Evolutionary conservation across 2,113 vertebrate species (phyloP), one percentile per base, ranked within the genome.

Genomic region (Etheostoma spectabile): DNA sequence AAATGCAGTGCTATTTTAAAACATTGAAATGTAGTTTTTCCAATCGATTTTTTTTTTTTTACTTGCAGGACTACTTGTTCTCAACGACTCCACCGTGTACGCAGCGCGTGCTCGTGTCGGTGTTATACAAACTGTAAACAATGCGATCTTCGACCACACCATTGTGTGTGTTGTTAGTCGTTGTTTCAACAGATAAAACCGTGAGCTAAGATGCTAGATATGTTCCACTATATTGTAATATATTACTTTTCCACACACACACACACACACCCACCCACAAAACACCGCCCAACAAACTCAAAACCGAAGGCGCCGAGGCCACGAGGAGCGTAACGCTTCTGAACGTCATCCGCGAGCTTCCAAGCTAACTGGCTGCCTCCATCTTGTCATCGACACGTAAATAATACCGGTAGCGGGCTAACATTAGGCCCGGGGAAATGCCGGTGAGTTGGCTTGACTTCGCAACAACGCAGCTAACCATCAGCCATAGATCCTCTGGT

Each of bases 341-440:
- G 79, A 82, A 86, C 93, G 93, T 94, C 93, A 93, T 90, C 85
- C 85, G 53, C 84, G 86, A 89, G 86, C 93, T 86, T 85, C 79
- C 86, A 82, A 92, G 92, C 92, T 93, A 91, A 93, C 93, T 93
- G 93, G 92, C 93, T 92, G 90, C 88, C 92, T 94, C 93, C 93
- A 94, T 94, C 92, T 94, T 94, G 93, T 93, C 93, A 93, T 92
- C 88, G 90, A 91, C 89, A 91, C 91, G 91, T 92, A 92, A 93
- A 92, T 77, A 79, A 92, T 67, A 91, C 92, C 93, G 94, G 93
- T 91, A 94, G 92, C 90, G 45, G 81, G 88, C 92, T 91, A 85
- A 72, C 46, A 63, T 14, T 88, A 93, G 93, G 93, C 90, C 93
- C 83, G 68, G 71, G 82, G 78, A 93, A 91, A 84, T 71, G 87